Base-by-base conservation (phyloP, 2,113 vertebrate genomes). In the Heterocephalus glaber region DNA sequence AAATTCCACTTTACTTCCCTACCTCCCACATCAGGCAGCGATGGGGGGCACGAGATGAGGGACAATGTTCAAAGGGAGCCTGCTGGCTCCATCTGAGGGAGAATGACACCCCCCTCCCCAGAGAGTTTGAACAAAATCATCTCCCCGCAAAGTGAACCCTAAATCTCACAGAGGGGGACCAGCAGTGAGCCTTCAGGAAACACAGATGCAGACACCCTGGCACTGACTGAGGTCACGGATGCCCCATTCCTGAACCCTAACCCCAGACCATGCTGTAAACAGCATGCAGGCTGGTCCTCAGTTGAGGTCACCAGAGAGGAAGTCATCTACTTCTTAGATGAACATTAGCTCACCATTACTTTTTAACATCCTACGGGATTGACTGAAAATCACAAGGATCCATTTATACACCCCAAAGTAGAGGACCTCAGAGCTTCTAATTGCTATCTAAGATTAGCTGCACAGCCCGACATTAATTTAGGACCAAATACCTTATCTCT, bases 291-390 rank as follows among this genome's bases (percentile, higher is more conserved):
- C 5, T 49, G 20, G 89, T 35, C 65, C 35, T 77, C 2, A 81
- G n/a, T 49, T 66, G 58, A 81, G 47, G 58, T 76, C 86, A 87
- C 44, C n/a, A 81, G 70, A 76, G 1, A 74, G 20, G 66, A 74
- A 86, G 11, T 30, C 35, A 58, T 30, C 54, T 52, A 8, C 2
- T n/a, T 90, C 70, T 66, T 49, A 74, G 19, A 19, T 44, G 9
- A 83, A 76, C 77, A 76, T 19, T 17, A 86, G 76, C n/a, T 76
- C 19, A 7, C 10, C 1, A 17, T 35, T 79, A 90, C 90, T 65
- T 80, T 97, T 88, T 82, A 65, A 86, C 3, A 89, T 92, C 63
- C 49, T 86, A 16, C 28, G 38, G 22, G 63, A 76, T 41, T 66
- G 17, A 68, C 35, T 83, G 72, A 77, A 76, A 86, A 76, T 56